These are phyloP conservation scores for Nanger granti DNA, from an alignment of 2,113 vertebrate species.

Conservation along the genomic window DNA sequence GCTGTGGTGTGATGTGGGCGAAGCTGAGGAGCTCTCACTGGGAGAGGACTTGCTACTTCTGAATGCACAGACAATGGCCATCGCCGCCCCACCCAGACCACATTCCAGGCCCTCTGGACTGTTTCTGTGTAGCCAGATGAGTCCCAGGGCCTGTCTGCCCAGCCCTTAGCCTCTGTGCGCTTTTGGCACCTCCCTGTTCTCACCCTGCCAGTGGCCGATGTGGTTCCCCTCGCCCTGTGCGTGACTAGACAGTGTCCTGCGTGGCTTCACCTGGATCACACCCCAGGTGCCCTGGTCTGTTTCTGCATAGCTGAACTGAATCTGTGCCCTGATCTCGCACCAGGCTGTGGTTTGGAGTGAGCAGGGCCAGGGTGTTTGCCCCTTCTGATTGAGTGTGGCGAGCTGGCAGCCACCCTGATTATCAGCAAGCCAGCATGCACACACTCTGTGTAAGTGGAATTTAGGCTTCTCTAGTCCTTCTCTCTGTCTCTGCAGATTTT, in stretches of 20 bases:
- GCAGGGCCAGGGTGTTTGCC: background rate
- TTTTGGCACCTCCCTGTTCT: no score
- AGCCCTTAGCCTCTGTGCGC: background rate
- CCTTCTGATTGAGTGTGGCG: background rate
- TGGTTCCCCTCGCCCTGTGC: background rate
- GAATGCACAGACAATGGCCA: background rate
- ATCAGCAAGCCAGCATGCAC: background rate
- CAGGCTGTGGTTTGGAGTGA: no score
- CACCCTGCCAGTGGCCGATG: background rate
- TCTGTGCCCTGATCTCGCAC: background rate
- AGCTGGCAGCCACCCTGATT: background rate
- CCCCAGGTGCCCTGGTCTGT: background rate
- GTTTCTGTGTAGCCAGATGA: background rate
- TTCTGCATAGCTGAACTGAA: background rate
- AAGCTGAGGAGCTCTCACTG: background rate
- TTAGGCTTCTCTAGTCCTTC: background rate
- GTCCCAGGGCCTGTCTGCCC: background rate
- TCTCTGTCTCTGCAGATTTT: background rate
- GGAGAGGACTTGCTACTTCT: background rate
- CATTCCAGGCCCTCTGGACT: background rate
- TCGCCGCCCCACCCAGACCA: rapidly evolving
- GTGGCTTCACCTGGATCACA: background rate
- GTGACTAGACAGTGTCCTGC: background rate
- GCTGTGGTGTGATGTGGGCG: background rate
- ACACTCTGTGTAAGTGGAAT: background rate